Percentiles rank a stretch among this genome's conserved stretches.
Conservation (phyloP, 2,797 vertebrate species). For the Tragopan temminckii region DNA sequence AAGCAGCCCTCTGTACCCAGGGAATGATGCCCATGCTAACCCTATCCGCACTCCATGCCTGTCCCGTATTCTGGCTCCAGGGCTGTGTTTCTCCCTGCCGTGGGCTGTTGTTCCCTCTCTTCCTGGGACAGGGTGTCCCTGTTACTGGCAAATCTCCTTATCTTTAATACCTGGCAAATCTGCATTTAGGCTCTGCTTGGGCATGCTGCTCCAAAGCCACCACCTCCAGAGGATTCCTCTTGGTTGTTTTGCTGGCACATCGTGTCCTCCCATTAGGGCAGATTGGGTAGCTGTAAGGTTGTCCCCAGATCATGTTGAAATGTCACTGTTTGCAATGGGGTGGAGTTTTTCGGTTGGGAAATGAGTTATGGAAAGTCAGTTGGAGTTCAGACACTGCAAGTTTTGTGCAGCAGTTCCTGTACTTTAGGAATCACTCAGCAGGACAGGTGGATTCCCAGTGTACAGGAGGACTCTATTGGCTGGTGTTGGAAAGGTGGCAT, state of each 20-base stretch:
- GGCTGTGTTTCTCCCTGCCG: not conserved
- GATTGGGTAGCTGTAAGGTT: not conserved
- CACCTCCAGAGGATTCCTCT: not conserved
- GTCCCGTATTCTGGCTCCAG: fast-evolving
- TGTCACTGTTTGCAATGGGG: fast-evolving
- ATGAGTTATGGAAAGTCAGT: not conserved
- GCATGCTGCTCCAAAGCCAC: not conserved
- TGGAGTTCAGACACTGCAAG: too few relatives aligned
- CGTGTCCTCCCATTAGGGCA: fast-evolving
- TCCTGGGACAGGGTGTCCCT: not conserved
- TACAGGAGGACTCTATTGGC: not conserved
- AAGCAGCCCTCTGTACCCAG: fast-evolving
- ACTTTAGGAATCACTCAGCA: not conserved
- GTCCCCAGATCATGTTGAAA: not conserved
- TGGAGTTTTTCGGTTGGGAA: not conserved
- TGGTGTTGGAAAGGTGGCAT: not conserved
- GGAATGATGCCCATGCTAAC: not conserved
- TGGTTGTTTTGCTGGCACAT: not conserved
- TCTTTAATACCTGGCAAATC: not conserved
- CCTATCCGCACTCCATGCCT: not conserved
- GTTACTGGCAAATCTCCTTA: not conserved
- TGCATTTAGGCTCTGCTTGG: not conserved
- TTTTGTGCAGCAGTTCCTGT: not conserved
- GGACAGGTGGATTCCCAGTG: not conserved
- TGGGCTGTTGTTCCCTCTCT: not conserved